Conservation (phyloP, 2,888 invertebrate species). For the Phania funesta region DNA sequence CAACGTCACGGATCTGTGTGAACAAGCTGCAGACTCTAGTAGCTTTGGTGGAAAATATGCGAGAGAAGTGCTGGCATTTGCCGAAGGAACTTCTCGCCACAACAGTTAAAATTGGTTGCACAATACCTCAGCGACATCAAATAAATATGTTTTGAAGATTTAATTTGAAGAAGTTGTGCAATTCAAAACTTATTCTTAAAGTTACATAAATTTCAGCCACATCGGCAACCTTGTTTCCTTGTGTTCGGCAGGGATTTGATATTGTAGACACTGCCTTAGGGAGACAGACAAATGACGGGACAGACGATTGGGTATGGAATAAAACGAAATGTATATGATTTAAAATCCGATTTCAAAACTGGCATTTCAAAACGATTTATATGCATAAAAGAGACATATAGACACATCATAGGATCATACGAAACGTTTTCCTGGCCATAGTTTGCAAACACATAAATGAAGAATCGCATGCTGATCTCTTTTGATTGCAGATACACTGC, state of each 20-base stretch:
- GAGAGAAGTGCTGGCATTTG: no score
- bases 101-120: no score
- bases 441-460: slow-evolving; percentile 47
- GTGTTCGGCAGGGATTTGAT: slow-evolving; percentile 21
- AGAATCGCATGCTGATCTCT: slow-evolving; percentile 76
- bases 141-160: no score
- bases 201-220: background rate
- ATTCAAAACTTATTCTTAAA: background rate
- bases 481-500: slow-evolving; percentile 57
- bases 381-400: slow-evolving; percentile 62
- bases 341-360: slow-evolving; percentile 79
- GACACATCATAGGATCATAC: slow-evolving; percentile 50
- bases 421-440: slow-evolving; percentile 3
- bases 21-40: no score
- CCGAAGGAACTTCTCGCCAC: no score
- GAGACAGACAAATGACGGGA: slow-evolving; percentile 55
- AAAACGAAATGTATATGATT: slow-evolving; percentile 74
- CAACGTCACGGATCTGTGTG: no score
- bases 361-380: slow-evolving; percentile 72
- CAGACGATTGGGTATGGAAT: slow-evolving; percentile 43
- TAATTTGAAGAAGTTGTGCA: background rate
- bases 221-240: background rate
- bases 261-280: slow-evolving; percentile 54
- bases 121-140: no score
- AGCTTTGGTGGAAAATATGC: no score